Evolutionary conservation across 2,113 vertebrate species (phyloP).

Genomic region (Corvus cornix): DNA sequence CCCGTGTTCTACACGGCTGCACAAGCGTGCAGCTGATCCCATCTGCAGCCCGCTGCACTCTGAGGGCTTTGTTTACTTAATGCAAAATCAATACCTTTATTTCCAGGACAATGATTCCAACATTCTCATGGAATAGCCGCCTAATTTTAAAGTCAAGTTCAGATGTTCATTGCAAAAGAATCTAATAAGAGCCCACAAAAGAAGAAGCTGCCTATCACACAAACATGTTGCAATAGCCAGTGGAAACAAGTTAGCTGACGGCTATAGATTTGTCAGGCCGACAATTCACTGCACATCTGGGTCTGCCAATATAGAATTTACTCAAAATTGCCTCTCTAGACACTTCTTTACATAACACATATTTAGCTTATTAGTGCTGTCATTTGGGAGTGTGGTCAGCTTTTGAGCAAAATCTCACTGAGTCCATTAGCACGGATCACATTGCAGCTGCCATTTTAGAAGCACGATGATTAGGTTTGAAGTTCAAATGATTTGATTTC

Average conservation of each 20-base stretch:
- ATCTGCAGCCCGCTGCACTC: neutral
- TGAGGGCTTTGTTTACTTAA: neutral
- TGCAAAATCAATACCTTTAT: conserved; percentile 37
- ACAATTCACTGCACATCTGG: conserved; percentile 42
- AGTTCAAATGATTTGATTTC: conserved; percentile 52
- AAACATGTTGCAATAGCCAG: neutral
- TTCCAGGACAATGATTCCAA: neutral
- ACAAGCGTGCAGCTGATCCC: neutral
- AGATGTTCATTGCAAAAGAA: neutral
- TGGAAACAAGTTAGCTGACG: neutral
- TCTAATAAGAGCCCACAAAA: neutral
- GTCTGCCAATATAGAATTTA: conserved; percentile 29
- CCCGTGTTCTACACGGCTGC: neutral
- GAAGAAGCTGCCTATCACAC: neutral
- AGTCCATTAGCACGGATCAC: neutral
- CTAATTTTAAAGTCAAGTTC: neutral
- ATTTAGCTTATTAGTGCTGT: conserved; percentile 61
- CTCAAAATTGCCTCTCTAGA: conserved; percentile 51
- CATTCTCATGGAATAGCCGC: neutral
- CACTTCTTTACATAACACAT: conserved; percentile 57
- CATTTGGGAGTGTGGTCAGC: conserved; percentile 50
- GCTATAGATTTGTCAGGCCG: conserved; percentile 1
- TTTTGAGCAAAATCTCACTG: conserved; percentile 22
- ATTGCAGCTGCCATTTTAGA: conserved; percentile 52
- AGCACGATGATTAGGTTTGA: conserved; percentile 23